phyloP scores from a whole-genome alignment of 2,888 invertebrate species.

The Ypsolopha sequella region DNA sequence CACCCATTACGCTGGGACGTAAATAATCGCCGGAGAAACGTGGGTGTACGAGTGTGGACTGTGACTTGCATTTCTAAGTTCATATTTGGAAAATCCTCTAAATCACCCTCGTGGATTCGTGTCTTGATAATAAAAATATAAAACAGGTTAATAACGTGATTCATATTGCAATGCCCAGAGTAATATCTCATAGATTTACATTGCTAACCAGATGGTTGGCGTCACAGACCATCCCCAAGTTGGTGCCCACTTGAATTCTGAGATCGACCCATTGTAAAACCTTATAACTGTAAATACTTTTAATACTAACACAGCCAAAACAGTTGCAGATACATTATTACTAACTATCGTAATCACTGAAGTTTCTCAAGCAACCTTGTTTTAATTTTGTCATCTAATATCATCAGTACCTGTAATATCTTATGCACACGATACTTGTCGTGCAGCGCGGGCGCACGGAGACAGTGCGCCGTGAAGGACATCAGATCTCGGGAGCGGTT shows the following conservation, averaged over 20 bases:
- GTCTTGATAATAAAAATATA: too few species aligned
- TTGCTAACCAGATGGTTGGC: too few species aligned
- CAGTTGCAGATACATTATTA: not conserved
- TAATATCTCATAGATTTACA: not conserved
- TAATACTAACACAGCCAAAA: too few species aligned
- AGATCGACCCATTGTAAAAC: not conserved
- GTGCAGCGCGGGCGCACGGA: conserved; percentile 47
- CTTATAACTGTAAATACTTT: too few species aligned
- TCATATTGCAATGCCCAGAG: not conserved
- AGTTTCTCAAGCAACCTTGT: not conserved
- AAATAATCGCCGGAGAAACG: too few species aligned
- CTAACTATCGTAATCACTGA: not conserved
- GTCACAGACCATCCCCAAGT: too few species aligned
- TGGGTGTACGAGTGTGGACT: too few species aligned
- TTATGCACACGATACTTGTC: conserved; percentile 50
- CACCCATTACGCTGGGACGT: too few species aligned
- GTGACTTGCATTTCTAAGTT: too few species aligned
- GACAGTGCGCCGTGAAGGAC: conserved; percentile 49
- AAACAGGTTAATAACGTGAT: not conserved
- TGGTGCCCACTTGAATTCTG: too few species aligned
- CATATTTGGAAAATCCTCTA: too few species aligned
- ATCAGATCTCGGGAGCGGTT: conserved; percentile 33
- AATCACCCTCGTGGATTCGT: too few species aligned
- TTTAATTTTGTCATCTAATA: not conserved
- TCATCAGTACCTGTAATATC: conserved; percentile 40